phyloP scores from a whole-genome alignment of 2,888 invertebrate species.

The Helicoverpa assulta region DNA sequence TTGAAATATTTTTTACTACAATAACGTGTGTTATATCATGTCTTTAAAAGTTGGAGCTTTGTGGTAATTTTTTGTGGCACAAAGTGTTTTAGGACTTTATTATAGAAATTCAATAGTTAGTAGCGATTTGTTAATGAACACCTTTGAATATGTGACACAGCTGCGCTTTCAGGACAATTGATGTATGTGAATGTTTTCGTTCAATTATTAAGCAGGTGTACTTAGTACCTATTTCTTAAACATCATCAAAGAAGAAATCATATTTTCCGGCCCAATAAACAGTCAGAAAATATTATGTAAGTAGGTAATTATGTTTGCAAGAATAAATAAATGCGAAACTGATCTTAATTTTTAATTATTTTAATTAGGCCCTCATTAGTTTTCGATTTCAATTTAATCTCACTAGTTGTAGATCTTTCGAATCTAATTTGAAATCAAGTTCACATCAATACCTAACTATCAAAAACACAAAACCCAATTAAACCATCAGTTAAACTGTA shows the following conservation, averaged over 20 bases:
- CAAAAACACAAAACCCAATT: neutral
- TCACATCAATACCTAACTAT: neutral
- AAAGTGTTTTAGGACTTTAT: neutral
- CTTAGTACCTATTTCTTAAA: no score
- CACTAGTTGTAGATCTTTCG: no score
- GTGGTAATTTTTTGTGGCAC: neutral
- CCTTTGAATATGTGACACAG: no score
- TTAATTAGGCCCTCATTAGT: neutral
- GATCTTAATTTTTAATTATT: neutral
- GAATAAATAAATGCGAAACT: no score
- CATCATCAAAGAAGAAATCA: no score
- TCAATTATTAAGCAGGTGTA: no score
- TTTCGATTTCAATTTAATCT: no score
- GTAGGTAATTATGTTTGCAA: no score
- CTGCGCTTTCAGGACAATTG: neutral
- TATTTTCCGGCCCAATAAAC: no score
- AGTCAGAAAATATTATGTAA: no score
- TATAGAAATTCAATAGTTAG: neutral
- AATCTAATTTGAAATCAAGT: no score
- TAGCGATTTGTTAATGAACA: neutral
- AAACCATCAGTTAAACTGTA: conserved; percentile 4
- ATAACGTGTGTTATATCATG: conserved; percentile 8
- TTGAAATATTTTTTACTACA: conserved; percentile 44
- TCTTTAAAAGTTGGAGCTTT: neutral
- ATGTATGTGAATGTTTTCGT: no score